These are phyloP conservation scores for Sandelia bainsii DNA, from an alignment of 2,797 vertebrate species.

Conservation along the genomic window DNA sequence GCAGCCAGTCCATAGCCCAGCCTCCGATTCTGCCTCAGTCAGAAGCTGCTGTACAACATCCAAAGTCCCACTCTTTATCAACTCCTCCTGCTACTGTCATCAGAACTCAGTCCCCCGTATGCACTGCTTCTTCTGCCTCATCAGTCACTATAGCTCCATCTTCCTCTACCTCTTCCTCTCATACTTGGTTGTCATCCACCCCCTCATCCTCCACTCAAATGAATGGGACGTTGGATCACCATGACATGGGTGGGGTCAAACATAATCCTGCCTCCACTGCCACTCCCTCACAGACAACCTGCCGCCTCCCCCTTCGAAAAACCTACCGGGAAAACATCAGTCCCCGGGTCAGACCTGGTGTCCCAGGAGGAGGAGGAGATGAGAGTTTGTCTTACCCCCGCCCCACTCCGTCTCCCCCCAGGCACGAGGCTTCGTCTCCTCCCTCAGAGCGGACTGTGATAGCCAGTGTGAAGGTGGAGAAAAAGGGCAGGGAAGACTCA, in stretches of 20 bases:
- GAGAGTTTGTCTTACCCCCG: constrained; percentile 72
- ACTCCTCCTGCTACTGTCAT: constrained; percentile 73
- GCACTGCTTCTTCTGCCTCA: constrained; percentile 67
- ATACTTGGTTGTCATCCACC: constrained; percentile 67
- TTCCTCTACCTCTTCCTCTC: constrained; percentile 68
- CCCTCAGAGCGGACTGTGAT: constrained; percentile 84
- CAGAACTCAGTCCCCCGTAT: constrained; percentile 77
- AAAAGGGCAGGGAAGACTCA: constrained; percentile 72
- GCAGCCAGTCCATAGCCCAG: constrained; percentile 77
- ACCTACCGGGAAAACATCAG: constrained; percentile 92
- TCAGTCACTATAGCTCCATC: constrained; percentile 62
- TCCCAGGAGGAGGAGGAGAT: constrained; percentile 79
- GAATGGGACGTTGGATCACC: constrained; percentile 90
- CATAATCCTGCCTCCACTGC: constrained; percentile 76
- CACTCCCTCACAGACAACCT: constrained; percentile 80
- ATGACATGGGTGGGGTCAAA: constrained; percentile 68
- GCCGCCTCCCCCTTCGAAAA: constrained; percentile 92
- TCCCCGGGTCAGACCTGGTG: constrained; percentile 81
- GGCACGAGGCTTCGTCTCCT: constrained; percentile 66
- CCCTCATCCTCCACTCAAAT: constrained; percentile 81
- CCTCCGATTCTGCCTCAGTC: constrained; percentile 68
- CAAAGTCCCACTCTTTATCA: constrained; percentile 64
- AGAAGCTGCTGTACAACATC: constrained; percentile 66
- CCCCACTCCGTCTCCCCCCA: constrained; percentile 65
- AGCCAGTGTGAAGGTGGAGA: constrained; percentile 86